phyloP scores from a whole-genome alignment of 2,888 invertebrate species.

The Syrista parreyssii region DNA sequence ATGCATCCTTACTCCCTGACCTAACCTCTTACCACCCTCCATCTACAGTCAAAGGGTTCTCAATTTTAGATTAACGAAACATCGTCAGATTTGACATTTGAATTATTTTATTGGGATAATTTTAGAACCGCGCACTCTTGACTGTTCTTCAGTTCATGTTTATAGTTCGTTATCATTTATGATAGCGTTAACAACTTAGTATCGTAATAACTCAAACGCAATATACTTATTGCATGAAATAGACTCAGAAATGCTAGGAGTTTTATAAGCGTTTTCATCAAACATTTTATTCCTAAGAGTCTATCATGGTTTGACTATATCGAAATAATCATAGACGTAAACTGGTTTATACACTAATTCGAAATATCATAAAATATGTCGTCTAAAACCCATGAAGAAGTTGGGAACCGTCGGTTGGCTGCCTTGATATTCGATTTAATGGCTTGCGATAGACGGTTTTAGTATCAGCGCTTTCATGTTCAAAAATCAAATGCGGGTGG shows the following conservation, averaged over 20 bases:
- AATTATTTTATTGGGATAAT: background rate
- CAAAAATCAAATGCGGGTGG: background rate
- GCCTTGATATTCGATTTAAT: background rate
- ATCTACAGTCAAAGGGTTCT: background rate
- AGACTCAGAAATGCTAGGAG: background rate
- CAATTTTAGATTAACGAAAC: background rate
- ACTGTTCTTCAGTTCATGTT: background rate
- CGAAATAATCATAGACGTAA: background rate
- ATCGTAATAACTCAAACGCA: background rate
- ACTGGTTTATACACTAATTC: background rate
- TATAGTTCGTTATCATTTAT: background rate
- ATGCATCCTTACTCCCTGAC: slow-evolving; percentile 18
- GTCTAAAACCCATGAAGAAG: background rate
- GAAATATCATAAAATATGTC: background rate
- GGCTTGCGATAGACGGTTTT: background rate
- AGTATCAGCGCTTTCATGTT: background rate
- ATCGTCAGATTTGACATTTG: background rate
- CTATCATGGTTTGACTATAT: background rate
- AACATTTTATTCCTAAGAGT: background rate
- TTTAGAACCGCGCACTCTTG: background rate
- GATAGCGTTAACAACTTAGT: background rate
- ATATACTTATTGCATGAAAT: background rate
- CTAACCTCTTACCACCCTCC: slow-evolving; percentile 4
- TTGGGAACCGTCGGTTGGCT: background rate
- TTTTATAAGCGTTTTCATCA: background rate